Evolutionary conservation across 2,113 vertebrate species (phyloP).

Genomic region (Tringa solitaria): DNA sequence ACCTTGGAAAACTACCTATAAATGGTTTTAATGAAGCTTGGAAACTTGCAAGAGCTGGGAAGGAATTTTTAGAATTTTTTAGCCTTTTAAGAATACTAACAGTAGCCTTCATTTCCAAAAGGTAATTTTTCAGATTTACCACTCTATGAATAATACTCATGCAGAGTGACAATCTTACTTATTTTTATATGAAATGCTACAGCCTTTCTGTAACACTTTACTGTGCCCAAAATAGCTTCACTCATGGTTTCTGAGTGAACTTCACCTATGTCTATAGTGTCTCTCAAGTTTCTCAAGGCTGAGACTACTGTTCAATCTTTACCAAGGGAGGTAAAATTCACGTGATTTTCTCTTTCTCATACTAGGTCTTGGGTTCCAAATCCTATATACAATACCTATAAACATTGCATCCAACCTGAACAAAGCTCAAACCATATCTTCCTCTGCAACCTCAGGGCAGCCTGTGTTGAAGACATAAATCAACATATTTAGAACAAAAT

Average conservation of each 20-base stretch:
- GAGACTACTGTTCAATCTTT: background rate
- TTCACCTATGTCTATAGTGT: background rate
- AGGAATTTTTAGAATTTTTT: background rate
- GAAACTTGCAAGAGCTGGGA: background rate
- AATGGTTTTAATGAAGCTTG: background rate
- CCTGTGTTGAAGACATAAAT: background rate
- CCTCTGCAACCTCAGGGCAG: background rate
- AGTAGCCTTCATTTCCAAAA: background rate
- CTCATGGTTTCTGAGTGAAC: background rate
- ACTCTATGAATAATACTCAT: background rate
- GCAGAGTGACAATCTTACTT: background rate
- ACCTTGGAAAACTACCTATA: background rate
- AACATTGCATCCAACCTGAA: background rate
- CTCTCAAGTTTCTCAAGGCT: background rate
- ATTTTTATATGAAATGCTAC: background rate
- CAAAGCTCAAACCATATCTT: background rate
- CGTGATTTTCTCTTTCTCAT: background rate
- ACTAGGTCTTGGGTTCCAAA: background rate
- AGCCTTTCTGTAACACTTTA: background rate
- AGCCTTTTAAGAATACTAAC: background rate
- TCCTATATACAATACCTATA: background rate
- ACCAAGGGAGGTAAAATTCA: background rate
- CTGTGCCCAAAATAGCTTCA: background rate
- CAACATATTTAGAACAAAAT: background rate
- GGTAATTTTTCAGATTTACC: background rate